Base-by-base conservation (phyloP, 2,113 vertebrate genomes). In the Pterocles orientalis region DNA sequence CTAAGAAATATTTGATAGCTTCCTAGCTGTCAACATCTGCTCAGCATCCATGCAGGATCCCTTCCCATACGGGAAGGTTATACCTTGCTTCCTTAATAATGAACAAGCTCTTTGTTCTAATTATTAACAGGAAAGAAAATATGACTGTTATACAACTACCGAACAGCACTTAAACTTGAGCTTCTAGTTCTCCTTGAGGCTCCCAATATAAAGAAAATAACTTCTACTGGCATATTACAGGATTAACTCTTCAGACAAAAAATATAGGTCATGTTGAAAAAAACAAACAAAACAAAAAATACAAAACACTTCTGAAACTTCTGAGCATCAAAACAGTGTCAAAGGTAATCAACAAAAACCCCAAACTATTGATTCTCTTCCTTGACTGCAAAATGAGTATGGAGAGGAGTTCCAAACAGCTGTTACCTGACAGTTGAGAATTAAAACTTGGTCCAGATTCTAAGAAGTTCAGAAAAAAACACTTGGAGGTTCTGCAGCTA, bases 51-150 rank as follows among this genome's bases (percentile, higher is more conserved):
- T 4, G 0, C 5, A 51, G 65, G 66, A 90, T 45, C 82, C 43
- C 45, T 31, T 25, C 47, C 56, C n/a, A 18, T 5, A 82, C 0
- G 0, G 45, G 54, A 76, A 88, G 29, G 12, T 68, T 78, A 71
- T 17, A 87, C 34, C 50, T 79, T 39, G 51, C 21, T 87, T 53
- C 82, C 78, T 87, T 58, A 72, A 76, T 26, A 87, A 72, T 6
- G 12, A 71, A 29, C 26, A 62, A 34, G 14, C n/a, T 56, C 16
- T 64, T 72, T 76, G 57, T 47, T 88, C 45, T 50, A 69, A 69
- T 79, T 69, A 78, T 72, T 91, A 94, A 53, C 34, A 69, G 48
- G 57, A 65, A 88, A 87, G 43, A 90, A 90, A 93, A 84, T 19
- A 34, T 5, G 7, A 39, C 43, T 62, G 13, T 73, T 84, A 58